Percentiles rank a stretch among this genome's conserved stretches.
Conservation (phyloP, 2,797 vertebrate species). For the Xenops minutus region DNA sequence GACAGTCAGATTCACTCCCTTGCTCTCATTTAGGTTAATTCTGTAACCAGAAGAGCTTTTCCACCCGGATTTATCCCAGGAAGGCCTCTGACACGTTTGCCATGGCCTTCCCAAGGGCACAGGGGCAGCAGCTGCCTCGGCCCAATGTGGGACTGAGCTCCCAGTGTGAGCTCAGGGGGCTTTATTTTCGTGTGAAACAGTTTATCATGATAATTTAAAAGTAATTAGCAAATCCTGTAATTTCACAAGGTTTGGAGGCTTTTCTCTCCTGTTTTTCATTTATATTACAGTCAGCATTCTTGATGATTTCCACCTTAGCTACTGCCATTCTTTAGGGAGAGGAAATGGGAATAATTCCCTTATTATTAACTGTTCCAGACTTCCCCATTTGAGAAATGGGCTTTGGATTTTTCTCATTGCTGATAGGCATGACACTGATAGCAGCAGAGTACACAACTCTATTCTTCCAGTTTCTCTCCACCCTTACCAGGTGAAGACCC, state of each 20-base stretch:
- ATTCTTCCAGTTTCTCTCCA: neutral
- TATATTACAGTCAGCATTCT: neutral
- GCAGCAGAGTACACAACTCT: neutral
- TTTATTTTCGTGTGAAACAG: neutral
- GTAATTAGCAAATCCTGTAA: neutral
- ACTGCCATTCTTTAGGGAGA: neutral
- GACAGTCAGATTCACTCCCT: neutral
- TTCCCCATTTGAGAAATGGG: neutral
- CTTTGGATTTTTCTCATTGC: neutral
- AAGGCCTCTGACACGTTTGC: neutral
- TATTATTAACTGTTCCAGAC: neutral
- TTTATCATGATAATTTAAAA: neutral
- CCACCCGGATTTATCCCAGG: fast-evolving
- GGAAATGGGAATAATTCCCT: neutral
- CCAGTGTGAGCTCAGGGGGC: neutral
- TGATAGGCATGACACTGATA: fast-evolving
- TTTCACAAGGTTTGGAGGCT: neutral
- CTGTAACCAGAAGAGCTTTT: neutral
- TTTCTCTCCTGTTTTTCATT: neutral
- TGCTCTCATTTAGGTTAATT: neutral
- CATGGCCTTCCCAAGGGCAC: neutral
- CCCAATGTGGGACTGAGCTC: neutral
- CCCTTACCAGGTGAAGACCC: neutral
- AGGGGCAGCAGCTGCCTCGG: neutral
- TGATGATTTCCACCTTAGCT: neutral